These are phyloP conservation scores for Chaetorhynchus papuensis DNA, from an alignment of 2,113 vertebrate genomes.

Conservation along the genomic window DNA sequence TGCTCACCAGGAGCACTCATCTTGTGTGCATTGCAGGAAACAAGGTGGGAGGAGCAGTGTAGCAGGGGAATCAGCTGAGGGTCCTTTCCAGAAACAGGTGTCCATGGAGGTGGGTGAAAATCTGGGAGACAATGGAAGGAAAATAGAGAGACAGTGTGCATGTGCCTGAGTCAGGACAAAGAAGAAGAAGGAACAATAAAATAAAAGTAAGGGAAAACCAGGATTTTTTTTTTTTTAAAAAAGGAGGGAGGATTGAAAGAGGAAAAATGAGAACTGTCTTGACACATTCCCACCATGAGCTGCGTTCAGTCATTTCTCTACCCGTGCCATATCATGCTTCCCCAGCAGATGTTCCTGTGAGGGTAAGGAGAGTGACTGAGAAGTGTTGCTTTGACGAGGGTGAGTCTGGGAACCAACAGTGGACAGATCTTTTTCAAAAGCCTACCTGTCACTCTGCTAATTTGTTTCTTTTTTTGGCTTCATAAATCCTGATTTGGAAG, in stretches of 20 bases:
- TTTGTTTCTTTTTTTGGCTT: not conserved
- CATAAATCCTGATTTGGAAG: constrained; percentile 13
- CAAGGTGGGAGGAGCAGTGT: not conserved
- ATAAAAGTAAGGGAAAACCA: not conserved
- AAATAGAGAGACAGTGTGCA: not conserved
- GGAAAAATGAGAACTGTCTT: not conserved
- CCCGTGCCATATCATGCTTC: not conserved
- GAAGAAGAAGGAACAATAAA: not conserved
- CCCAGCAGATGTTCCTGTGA: not conserved
- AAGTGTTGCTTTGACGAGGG: not conserved
- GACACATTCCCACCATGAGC: not conserved
- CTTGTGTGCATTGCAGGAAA: not conserved
- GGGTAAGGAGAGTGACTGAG: not conserved
- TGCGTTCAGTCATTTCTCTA: not conserved
- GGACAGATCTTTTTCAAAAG: not conserved
- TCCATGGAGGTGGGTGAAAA: not conserved
- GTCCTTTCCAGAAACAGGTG: not conserved
- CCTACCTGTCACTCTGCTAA: not conserved
- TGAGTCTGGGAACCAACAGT: not conserved
- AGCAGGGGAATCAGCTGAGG: not conserved
- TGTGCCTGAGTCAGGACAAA: not conserved
- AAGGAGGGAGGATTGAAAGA: not conserved
- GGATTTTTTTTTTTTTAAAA: too few species aligned
- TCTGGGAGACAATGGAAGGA: not conserved
- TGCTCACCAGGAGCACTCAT: not conserved